These are phyloP conservation scores for Heliocidaris erythrogramma DNA, from an alignment of 35 echinoderm and acorn worm species.

Conservation along the genomic window DNA sequence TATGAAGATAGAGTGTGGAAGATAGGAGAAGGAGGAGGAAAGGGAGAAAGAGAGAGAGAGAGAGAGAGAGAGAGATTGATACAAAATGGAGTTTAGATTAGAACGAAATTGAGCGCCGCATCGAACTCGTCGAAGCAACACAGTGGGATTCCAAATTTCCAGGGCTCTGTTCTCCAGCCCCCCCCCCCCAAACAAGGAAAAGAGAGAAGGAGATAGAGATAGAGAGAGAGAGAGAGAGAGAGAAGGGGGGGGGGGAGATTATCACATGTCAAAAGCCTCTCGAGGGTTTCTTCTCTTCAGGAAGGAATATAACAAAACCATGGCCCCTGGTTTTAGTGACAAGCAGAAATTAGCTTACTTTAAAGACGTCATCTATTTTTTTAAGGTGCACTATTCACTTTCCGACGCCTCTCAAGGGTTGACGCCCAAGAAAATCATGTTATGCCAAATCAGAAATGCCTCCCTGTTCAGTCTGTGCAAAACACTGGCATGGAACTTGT, in stretches of 20 bases:
- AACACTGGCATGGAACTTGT: not conserved
- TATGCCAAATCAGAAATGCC: not conserved
- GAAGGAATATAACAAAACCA: conserved; percentile 18
- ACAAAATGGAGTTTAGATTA: no score
- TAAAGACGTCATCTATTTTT: not conserved
- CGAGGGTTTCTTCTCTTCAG: not conserved
- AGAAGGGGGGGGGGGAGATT: not conserved
- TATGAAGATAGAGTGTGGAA: not conserved
- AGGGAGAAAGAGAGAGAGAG: not conserved
- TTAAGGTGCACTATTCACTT: not conserved
- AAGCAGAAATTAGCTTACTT: not conserved
- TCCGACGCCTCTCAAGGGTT: not conserved
- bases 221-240: not conserved
- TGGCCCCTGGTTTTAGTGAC: not conserved
- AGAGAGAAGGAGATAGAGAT: not conserved
- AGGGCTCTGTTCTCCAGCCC: not conserved
- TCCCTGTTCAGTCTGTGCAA: not conserved
- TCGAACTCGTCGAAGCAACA: not conserved
- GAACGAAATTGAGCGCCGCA: not conserved
- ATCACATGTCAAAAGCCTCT: not conserved
- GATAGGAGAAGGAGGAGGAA: not conserved
- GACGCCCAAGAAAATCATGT: not conserved
- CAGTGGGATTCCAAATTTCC: not conserved
- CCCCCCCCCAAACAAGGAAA: not conserved
- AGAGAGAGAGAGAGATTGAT: not conserved